These are phyloP conservation scores for Microctenopoma stevenorrisi DNA, from an alignment of 2,797 vertebrate genomes.

Conservation along the genomic window DNA sequence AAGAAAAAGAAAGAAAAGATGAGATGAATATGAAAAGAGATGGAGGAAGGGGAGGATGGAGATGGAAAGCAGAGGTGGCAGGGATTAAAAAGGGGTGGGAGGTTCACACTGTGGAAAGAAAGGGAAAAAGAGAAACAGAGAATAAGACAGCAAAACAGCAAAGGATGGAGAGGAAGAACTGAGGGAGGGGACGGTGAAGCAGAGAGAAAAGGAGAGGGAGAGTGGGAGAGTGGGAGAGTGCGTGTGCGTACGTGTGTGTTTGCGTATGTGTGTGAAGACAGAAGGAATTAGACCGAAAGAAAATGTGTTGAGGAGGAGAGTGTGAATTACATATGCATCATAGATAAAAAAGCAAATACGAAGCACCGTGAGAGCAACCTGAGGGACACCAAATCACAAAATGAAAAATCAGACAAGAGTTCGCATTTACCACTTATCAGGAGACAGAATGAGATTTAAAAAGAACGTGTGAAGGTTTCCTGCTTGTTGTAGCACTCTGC, in stretches of 20 bases:
- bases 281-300: conserved; percentile 83
- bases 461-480: conserved; percentile 58
- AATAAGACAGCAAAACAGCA: conserved; percentile 72
- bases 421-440: conserved; percentile 9
- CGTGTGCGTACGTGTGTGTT: conserved; percentile 28
- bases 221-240: conserved; percentile 66
- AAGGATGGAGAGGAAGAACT: conserved; percentile 74
- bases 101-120: conserved; percentile 66
- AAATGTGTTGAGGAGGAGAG: conserved; percentile 80
- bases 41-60: conserved; percentile 61
- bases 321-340: conserved; percentile 84
- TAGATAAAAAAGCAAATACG: conserved; percentile 55
- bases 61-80: conserved; percentile 70
- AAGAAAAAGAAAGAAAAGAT: conserved; percentile 52
- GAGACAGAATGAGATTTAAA: conserved; percentile 34
- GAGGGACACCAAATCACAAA: conserved; percentile 27
- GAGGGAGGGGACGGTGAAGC: conserved; percentile 74
- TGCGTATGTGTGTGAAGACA: conserved; percentile 67
- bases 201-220: conserved; percentile 67
- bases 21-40: conserved; percentile 61
- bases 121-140: conserved; percentile 66
- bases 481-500: conserved; percentile 82
- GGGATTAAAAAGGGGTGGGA: conserved; percentile 58
- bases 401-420: conserved; percentile 15
- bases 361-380: conserved; percentile 49